These are phyloP conservation scores for Troilus luridus DNA, from an alignment of 2,888 invertebrate species.

Conservation along the genomic window DNA sequence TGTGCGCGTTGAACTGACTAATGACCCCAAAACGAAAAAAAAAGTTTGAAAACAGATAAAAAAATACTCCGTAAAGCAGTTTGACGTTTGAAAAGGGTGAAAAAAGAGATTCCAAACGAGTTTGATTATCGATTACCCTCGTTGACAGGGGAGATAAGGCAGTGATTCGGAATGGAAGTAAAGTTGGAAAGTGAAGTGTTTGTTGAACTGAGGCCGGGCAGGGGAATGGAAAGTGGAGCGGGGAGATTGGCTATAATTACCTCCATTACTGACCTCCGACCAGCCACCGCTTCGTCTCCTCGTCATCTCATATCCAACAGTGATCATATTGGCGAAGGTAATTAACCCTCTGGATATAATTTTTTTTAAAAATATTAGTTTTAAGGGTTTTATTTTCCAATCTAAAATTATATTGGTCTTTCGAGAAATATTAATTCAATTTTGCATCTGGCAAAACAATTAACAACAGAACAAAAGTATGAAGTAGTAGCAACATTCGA, in stretches of 20 bases:
- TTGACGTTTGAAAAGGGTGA: not conserved
- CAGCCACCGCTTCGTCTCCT: not conserved
- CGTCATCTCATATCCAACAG: not conserved
- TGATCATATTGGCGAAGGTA: not conserved
- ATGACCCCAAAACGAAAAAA: not conserved
- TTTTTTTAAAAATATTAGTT: too few relatives aligned
- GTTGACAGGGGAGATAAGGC: conserved; percentile 6
- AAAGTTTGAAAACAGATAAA: not conserved
- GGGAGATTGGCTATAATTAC: conserved; percentile 25
- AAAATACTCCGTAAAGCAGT: not conserved
- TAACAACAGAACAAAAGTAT: too few relatives aligned
- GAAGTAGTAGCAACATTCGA: too few relatives aligned
- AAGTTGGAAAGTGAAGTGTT: not conserved
- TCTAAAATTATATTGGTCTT: too few relatives aligned
- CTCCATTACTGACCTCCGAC: not conserved
- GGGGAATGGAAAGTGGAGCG: not conserved
- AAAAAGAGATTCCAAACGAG: not conserved
- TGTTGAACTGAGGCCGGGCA: not conserved
- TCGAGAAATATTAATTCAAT: too few relatives aligned
- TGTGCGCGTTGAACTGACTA: not conserved
- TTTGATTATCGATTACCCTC: not conserved
- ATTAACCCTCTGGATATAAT: not conserved
- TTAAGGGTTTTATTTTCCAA: too few relatives aligned
- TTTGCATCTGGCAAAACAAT: too few relatives aligned
- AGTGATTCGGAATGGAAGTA: not conserved